Conservation (phyloP, 2,113 vertebrate species). For the Melierax canorus region DNA sequence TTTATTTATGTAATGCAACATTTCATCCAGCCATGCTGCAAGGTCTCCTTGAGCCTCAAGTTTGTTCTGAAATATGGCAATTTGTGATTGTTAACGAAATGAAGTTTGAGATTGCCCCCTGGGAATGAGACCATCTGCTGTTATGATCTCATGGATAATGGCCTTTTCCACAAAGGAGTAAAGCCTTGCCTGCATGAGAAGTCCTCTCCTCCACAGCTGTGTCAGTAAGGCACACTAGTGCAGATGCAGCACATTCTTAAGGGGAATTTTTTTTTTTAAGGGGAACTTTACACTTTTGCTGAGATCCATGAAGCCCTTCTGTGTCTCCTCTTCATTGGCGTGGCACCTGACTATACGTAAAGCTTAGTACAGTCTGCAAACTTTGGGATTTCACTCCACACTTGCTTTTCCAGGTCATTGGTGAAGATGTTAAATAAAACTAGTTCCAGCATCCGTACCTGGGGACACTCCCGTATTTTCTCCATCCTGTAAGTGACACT, state of each 20-base stretch:
- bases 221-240: background rate
- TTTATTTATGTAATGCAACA: background rate
- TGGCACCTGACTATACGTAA: background rate
- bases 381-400: background rate
- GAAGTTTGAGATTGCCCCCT: background rate
- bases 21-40: background rate
- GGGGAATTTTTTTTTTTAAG: background rate
- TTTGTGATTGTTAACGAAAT: background rate
- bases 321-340: background rate
- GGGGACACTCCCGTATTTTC: background rate
- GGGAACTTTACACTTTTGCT: background rate
- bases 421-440: background rate
- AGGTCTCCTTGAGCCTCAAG: background rate
- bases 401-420: background rate
- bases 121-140: background rate
- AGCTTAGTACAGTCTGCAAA: background rate
- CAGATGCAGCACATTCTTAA: background rate
- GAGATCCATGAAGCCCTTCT: background rate
- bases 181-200: background rate
- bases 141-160: background rate
- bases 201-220: background rate
- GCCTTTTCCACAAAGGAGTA: background rate
- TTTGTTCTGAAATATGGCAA: background rate
- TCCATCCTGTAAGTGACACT: background rate
- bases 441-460: background rate